Evolutionary conservation across 2,113 vertebrate genomes (phyloP), one percentile per base, ranked within the genome.

Genomic region (Stercorarius parasiticus): DNA sequence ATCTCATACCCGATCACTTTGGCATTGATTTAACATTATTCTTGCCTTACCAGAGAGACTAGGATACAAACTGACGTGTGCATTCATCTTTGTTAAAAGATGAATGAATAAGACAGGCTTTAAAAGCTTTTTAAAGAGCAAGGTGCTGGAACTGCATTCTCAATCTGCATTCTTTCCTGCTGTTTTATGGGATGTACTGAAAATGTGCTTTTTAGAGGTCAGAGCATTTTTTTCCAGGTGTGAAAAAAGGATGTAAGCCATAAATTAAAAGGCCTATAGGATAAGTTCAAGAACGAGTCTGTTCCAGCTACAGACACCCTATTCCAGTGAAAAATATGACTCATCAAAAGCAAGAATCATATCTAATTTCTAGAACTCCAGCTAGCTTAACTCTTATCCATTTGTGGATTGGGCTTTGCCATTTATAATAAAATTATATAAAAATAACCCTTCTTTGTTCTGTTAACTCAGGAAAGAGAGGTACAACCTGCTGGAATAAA

Each of bases 51-150:
- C 69, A 93, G 92, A 69, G 76, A 85, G 85, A 80, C 34, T 90
- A 93, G 87, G 96, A 92, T 96, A 95, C 47, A 90, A 94, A 49
- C 69, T 97, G 97, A 97, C 88, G 20, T 97, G 95, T 94, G 80
- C 95, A 98, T 98, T 97, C 97, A 94, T 98, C 97, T 98, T 97
- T 97, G 95, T 96, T 96, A 97, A 98, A 98, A 98, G 97, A 97
- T 96, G 96, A 98, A 98, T 97, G 95, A 95, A 66, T 87, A 92
- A 98, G 95, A 97, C 93, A 96, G 87, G 90, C 95, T 98, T 98
- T 97, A 98, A 97, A 98, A 98, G 98, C 97, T 97, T 98, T 98
- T 97, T 98, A 98, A 98, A 98, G 95, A 97, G 90, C 97, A 97
- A 96, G 96, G 92, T 98, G 90, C 96, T 98, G 97, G 97, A 98